A percentile compares a stretch with the other conserved stretches of the same genome.
These are phyloP conservation scores for Eudasyphora cyanicolor DNA, from an alignment of 2,888 invertebrate species.

Conservation along the genomic window DNA sequence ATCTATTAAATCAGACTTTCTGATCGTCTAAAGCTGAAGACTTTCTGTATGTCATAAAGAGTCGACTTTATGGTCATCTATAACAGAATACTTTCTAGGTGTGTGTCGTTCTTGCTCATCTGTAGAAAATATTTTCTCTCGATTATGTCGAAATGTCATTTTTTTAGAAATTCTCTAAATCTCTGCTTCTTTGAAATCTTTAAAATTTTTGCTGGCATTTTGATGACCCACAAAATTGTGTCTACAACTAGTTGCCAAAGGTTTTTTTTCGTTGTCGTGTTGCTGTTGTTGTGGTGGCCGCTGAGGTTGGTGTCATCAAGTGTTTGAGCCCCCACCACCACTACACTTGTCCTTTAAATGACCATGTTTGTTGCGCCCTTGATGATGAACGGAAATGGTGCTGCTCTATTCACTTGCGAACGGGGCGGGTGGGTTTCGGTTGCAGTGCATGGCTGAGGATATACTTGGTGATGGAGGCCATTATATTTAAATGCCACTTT, in stretches of 20 bases:
- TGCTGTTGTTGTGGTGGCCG: neutral
- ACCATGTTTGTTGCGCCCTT: neutral
- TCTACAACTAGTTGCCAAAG: conserved; percentile 1
- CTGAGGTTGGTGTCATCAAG: neutral
- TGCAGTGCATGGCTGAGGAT: neutral
- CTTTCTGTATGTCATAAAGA: too few species aligned
- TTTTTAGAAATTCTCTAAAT: too few species aligned
- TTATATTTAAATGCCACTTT: conserved; percentile 43
- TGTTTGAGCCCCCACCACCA: too few species aligned
- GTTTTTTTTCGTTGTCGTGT: too few species aligned
- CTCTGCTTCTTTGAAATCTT: neutral
- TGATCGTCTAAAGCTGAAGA: too few species aligned
- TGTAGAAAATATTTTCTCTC: too few species aligned
- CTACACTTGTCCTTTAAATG: neutral
- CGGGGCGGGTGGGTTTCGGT: neutral
- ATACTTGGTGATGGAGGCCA: neutral
- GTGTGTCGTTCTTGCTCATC: too few species aligned
- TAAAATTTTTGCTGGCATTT: neutral
- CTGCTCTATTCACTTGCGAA: neutral
- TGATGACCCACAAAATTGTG: neutral
- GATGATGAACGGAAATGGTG: neutral
- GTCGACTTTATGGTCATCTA: too few species aligned
- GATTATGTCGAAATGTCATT: too few species aligned
- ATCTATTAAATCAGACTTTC: too few species aligned
- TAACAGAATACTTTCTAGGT: too few species aligned